These are phyloP conservation scores for Xerus inauris DNA, from an alignment of 2,113 vertebrate genomes.

Conservation along the genomic window DNA sequence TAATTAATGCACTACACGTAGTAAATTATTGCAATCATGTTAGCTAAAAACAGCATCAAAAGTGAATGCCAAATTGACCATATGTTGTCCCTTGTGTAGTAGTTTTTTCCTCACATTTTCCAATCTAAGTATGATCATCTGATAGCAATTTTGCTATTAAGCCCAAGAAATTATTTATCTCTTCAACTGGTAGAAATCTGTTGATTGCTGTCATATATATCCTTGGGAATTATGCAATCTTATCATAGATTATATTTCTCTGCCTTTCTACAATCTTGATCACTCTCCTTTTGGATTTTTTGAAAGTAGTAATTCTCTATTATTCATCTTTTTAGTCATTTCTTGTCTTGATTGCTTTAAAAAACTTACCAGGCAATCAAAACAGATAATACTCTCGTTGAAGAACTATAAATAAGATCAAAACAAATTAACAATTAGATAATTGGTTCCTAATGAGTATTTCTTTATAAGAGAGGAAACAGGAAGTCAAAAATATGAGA, in stretches of 20 bases:
- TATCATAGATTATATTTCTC: neutral
- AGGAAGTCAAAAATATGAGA: constrained; percentile 73
- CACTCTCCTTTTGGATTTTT: neutral
- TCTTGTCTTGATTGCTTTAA: constrained; percentile 48
- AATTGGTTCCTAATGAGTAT: constrained; percentile 77
- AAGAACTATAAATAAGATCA: constrained; percentile 75
- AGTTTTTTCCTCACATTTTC: neutral
- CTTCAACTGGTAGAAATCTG: neutral
- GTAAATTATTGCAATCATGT: neutral
- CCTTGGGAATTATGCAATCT: neutral
- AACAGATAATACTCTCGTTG: constrained; percentile 56
- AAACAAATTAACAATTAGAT: constrained; percentile 81
- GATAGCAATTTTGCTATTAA: neutral
- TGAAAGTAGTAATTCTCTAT: neutral
- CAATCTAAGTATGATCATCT: neutral
- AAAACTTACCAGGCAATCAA: constrained; percentile 40
- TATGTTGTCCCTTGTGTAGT: neutral
- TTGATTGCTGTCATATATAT: neutral
- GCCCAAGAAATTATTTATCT: neutral
- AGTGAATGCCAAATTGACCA: neutral
- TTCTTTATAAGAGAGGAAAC: constrained; percentile 78
- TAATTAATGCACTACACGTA: neutral
- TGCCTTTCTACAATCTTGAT: neutral
- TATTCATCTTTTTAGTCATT: neutral
- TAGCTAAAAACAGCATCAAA: neutral